Percentiles rank a stretch among this genome's conserved stretches.
Evolutionary conservation across 1,140 invertebrate genomes (phyloP).

Genomic region (Sinella curviseta): DNA sequence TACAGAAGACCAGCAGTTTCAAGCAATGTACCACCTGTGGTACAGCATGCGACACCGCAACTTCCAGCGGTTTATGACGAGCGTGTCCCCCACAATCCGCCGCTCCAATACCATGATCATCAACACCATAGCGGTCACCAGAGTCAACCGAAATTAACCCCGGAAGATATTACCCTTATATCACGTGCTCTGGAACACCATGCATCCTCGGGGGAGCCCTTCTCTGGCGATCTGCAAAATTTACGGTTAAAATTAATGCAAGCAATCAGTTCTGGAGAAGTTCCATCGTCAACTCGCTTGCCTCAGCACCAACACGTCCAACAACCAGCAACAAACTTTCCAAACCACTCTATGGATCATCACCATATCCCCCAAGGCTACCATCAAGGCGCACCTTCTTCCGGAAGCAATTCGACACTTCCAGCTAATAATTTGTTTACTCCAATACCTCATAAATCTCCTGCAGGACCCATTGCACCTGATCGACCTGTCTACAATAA

Average conservation of each 20-base stretch:
- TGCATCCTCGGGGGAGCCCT: not conserved
- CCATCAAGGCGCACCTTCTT: not conserved
- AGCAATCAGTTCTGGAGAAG: not conserved
- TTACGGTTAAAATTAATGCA: not conserved
- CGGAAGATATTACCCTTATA: not conserved
- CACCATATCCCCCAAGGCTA: not conserved
- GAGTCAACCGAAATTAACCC: not conserved
- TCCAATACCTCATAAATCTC: not conserved
- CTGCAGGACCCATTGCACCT: not conserved
- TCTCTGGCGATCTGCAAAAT: not conserved
- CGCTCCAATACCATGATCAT: not conserved
- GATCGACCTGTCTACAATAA: not conserved
- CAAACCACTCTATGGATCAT: not conserved
- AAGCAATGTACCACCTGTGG: not conserved
- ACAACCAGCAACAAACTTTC: not conserved
- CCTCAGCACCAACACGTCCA: not conserved
- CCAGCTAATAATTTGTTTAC: not conserved
- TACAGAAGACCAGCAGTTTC: not conserved
- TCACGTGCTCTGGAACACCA: not conserved
- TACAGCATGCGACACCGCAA: not conserved
- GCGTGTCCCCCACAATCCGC: not conserved
- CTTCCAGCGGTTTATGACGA: not conserved
- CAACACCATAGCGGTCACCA: not conserved
- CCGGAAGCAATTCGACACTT: not conserved
- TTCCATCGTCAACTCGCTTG: not conserved